Evolutionary conservation across 2,113 vertebrate genomes (phyloP), one percentile per base, ranked within the genome.

Genomic region (Labeo rohita): DNA sequence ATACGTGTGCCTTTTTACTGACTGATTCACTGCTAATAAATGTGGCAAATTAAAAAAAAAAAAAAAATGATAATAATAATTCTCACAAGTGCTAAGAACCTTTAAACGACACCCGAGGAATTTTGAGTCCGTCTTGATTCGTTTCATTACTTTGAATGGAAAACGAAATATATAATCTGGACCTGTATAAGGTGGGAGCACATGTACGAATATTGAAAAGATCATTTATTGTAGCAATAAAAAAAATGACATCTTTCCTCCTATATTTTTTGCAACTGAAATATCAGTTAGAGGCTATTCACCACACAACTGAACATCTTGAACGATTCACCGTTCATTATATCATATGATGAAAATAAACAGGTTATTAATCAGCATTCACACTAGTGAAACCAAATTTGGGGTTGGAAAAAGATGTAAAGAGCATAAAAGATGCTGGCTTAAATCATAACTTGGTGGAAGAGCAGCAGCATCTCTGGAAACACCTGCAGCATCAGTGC

Each of bases 1-100:
- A 85, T 91, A 91, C 50, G 39, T 21, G 9, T n/a, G 72, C 45
- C 72, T 74, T 23, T 47, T 74, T 13, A 74, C 11, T 74, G 43
- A 47, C 45, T 75, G 18, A n/a, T 11, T 45, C 70, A 61, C 56
- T 59, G 3, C 18, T 61, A 45, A 12, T 73, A n/a, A 11, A 45
- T n/a, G 10, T 73, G 18, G 43, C 39, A 73, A 21, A 45, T 10
- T 45, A 0, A 72, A 39, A 39, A 39, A 39, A 39, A 39, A 39
- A 2, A 4, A 39, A 2, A 39, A 39, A 3, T 39, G 39, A 39
- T 39, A n/a, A 28, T 28, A 28, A 28, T 28, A 28, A 72, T 43
- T 18, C 16, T 70, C 3, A 4, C 21, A 43, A 10, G 4, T 68
- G 12, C 16, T 39, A 8, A 68, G 16, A 70, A 70, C 18, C 16